Conservation (phyloP, 2,797 vertebrate species). For the Pteropus rufus region DNA sequence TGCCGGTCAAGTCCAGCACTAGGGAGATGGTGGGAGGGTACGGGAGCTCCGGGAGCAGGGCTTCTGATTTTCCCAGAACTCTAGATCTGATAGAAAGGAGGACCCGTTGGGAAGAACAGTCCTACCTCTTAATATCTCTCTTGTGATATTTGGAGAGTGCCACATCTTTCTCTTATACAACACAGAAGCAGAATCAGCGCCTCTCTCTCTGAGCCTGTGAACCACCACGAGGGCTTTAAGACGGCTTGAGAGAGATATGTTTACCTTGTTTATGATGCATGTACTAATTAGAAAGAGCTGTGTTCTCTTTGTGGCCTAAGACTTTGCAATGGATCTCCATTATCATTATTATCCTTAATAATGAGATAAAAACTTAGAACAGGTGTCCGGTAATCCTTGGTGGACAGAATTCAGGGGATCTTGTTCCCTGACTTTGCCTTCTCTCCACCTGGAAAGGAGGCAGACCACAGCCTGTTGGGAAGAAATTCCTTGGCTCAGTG, state of each 20-base stretch:
- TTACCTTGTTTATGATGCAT: constrained; percentile 35
- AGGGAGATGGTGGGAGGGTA: background rate
- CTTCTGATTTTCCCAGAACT: background rate
- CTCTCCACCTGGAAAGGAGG: background rate
- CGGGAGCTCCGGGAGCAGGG: background rate
- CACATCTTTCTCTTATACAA: background rate
- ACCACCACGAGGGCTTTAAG: constrained; percentile 5
- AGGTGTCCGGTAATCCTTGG: constrained; percentile 28
- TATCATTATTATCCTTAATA: constrained; percentile 17
- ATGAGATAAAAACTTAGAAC: constrained; percentile 21
- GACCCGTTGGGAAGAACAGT: background rate
- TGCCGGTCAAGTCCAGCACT: too few relatives aligned
- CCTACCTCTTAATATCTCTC: background rate
- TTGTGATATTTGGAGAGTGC: background rate
- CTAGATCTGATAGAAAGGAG: background rate
- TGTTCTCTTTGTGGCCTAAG: constrained; percentile 44
- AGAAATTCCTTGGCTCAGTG: background rate
- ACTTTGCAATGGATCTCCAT: background rate
- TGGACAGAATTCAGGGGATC: background rate
- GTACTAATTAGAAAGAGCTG: constrained; percentile 39
- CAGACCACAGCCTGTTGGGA: background rate
- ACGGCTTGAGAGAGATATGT: background rate
- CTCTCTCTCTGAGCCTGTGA: background rate
- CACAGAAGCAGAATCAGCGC: background rate
- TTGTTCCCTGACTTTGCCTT: background rate